Percentiles rank a stretch among this genome's conserved stretches.
phyloP scores from a whole-genome alignment of 2,113 vertebrate species.

The Pangasianodon gigas region DNA sequence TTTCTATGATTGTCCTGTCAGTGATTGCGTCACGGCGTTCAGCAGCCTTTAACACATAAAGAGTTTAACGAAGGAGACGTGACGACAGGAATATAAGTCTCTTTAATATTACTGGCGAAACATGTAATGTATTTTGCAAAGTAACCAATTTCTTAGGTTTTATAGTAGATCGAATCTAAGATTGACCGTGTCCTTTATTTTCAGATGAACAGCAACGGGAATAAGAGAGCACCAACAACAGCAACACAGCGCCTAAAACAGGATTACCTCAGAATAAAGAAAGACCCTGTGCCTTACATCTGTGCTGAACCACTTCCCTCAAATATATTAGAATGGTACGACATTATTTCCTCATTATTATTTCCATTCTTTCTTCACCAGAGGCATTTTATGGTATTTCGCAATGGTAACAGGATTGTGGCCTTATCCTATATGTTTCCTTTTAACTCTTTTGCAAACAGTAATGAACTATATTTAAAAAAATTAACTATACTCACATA shows the following conservation, averaged over 20 bases:
- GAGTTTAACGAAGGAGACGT: not conserved
- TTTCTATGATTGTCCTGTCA: not conserved
- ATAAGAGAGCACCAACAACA: constrained; percentile 94
- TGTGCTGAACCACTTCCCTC: constrained; percentile 96
- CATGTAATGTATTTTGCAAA: not conserved
- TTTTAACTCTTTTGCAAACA: not conserved
- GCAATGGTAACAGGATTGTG: not conserved
- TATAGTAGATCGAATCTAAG: not conserved
- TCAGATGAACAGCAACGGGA: constrained; percentile 94
- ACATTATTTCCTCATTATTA: constrained; percentile 40
- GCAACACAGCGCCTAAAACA: constrained; percentile 96
- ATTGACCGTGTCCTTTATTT: not conserved
- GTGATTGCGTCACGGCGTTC: not conserved
- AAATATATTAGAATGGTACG: constrained; percentile 95
- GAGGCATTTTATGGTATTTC: not conserved
- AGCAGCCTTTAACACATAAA: not conserved
- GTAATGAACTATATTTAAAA: not conserved
- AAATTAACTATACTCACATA: not conserved
- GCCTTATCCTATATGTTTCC: not conserved
- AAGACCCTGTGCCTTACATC: constrained; percentile 99
- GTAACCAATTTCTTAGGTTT: not conserved
- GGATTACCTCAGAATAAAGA: constrained; percentile 97
- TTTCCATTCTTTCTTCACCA: not conserved
- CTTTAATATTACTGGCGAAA: not conserved
- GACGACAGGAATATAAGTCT: not conserved